Evolutionary conservation across 1,140 invertebrate genomes (phyloP).

Genomic region (Dufourea novaeangliae): DNA sequence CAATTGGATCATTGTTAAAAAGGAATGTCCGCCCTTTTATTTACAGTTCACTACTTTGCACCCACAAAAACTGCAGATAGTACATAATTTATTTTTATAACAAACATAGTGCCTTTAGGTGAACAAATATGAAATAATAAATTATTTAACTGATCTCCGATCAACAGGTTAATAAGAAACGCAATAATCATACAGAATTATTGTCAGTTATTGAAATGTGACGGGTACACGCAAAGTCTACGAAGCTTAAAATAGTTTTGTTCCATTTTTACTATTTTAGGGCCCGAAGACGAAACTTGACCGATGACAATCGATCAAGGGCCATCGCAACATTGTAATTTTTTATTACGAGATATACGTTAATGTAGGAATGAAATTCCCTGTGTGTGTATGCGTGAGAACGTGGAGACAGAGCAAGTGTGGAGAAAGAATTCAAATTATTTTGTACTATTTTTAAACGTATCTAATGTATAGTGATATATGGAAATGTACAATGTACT

Average conservation of each 20-base stretch:
- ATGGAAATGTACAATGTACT: slow-evolving; percentile 72
- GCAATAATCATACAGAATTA: neutral
- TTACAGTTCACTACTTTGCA: no score
- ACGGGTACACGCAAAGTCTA: neutral
- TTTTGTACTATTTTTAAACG: slow-evolving; percentile 48
- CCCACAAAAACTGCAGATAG: no score
- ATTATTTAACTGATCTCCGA: no score
- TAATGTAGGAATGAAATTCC: slow-evolving; percentile 50
- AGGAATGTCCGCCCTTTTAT: no score
- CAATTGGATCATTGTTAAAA: no score
- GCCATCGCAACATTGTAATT: slow-evolving; percentile 17
- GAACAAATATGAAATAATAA: no score
- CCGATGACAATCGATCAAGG: neutral
- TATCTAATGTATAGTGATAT: slow-evolving; percentile 67
- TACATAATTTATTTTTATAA: no score
- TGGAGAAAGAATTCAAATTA: slow-evolving; percentile 12
- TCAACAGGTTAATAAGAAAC: neutral
- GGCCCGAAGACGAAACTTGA: neutral
- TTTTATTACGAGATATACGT: slow-evolving; percentile 8
- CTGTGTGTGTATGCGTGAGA: neutral
- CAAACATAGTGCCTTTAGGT: no score
- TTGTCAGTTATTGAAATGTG: no score
- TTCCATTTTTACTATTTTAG: neutral
- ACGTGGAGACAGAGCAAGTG: neutral
- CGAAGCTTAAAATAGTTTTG: neutral